Evolutionary conservation across 2,888 invertebrate genomes (phyloP).

Genomic region (Gandaritis pyraliata): DNA sequence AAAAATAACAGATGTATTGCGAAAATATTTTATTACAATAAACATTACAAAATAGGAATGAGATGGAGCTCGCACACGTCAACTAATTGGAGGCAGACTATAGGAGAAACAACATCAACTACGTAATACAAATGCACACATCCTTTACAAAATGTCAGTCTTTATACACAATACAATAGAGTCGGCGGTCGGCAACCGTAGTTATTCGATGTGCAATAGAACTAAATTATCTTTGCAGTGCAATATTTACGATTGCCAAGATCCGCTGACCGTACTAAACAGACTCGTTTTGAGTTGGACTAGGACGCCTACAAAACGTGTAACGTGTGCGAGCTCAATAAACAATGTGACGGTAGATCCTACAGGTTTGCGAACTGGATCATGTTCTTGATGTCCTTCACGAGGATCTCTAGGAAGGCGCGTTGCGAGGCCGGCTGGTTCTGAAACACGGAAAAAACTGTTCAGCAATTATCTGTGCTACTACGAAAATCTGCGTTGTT

Average conservation of each 20-base stretch:
- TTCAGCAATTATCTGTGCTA: no score
- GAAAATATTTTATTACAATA: constrained; percentile 25
- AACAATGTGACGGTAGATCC: neutral
- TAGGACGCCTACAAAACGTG: neutral
- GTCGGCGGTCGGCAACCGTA: no score
- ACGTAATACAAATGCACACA: neutral
- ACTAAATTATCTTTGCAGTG: no score
- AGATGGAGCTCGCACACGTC: neutral
- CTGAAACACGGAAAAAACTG: constrained; percentile 57
- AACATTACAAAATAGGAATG: constrained; percentile 10
- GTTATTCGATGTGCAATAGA: no score
- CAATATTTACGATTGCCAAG: no score
- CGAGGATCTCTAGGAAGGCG: constrained; percentile 88
- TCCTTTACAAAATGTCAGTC: neutral
- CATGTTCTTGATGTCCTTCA: constrained; percentile 91
- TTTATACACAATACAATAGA: no score
- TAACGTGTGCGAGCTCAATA: neutral
- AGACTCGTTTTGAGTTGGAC: no score
- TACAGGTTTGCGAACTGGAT: constrained; percentile 89
- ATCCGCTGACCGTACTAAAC: no score
- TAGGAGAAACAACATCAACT: neutral
- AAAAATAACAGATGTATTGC: neutral
- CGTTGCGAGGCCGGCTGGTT: constrained; percentile 87
- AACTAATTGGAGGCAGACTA: neutral
- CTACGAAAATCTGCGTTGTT: no score